phyloP scores from a whole-genome alignment of 2,797 vertebrate genomes.

The Gallinago stenura region DNA sequence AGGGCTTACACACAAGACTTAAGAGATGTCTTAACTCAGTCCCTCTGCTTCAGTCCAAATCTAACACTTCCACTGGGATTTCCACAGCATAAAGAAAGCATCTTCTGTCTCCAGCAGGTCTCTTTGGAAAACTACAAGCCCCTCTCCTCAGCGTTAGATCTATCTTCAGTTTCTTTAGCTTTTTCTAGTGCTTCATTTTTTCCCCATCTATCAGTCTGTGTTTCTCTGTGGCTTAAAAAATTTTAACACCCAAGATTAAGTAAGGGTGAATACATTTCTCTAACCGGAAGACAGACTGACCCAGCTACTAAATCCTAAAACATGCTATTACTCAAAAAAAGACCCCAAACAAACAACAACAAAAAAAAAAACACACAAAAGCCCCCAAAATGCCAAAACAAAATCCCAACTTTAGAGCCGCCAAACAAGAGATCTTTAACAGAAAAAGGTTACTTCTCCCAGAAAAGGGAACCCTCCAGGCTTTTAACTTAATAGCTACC shows the following conservation, averaged over 20 bases:
- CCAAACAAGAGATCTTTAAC: background rate
- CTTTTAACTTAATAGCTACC: background rate
- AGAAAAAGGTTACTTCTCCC: background rate
- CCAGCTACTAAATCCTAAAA: background rate
- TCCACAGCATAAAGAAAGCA: background rate
- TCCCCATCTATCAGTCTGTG: background rate
- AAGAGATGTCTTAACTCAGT: background rate
- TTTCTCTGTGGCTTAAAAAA: background rate
- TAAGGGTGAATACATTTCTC: background rate
- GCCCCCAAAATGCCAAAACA: background rate
- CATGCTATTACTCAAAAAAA: background rate
- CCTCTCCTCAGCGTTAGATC: background rate
- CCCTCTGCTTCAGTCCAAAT: background rate
- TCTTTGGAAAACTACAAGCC: background rate
- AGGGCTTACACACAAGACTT: background rate
- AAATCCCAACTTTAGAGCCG: background rate
- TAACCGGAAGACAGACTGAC: background rate
- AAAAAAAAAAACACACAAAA: background rate
- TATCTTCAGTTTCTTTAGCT: background rate
- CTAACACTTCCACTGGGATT: background rate
- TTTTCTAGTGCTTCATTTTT: background rate
- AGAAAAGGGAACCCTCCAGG: background rate
- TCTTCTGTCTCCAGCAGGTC: background rate
- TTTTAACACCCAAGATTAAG: fast-evolving
- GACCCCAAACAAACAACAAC: no score